Percentiles rank a stretch among this genome's conserved stretches.
Evolutionary conservation across 2,113 vertebrate species (phyloP).

Genomic region (Pomatorhinus ruficollis): DNA sequence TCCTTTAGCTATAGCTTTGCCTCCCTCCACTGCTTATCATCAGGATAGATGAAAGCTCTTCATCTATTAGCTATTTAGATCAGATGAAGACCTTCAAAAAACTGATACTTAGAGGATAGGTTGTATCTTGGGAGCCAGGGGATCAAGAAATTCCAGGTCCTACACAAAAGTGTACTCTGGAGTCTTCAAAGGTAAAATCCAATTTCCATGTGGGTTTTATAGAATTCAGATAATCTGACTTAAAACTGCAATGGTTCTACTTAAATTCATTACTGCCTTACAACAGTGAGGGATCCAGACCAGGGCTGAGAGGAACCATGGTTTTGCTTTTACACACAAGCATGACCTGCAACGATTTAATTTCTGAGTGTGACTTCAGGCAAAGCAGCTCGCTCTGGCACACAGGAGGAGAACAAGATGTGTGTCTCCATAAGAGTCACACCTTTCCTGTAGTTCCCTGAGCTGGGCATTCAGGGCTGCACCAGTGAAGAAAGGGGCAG

Average conservation of each 20-base stretch:
- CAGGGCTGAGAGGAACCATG: accelerated
- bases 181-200: slow-evolving; percentile 29
- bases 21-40: background rate
- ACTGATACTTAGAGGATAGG: background rate
- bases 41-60: background rate
- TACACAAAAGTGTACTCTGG: background rate
- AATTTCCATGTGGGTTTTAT: background rate
- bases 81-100: background rate
- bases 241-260: background rate
- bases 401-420: background rate
- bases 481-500: background rate
- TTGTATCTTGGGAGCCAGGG: background rate
- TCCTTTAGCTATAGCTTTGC: background rate
- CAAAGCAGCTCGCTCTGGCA: background rate
- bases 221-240: background rate
- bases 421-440: background rate
- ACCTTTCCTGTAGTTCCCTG: background rate
- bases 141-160: background rate
- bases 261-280: background rate
- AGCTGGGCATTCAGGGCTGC: background rate
- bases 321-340: background rate
- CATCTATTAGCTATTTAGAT: background rate
- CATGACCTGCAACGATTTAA: background rate
- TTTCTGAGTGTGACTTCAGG: background rate
- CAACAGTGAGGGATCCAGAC: background rate